A percentile compares a stretch with the other conserved stretches of the same genome.
phyloP scores from a whole-genome alignment of 1,140 invertebrate species.

The Tetramorium parvispinum region DNA sequence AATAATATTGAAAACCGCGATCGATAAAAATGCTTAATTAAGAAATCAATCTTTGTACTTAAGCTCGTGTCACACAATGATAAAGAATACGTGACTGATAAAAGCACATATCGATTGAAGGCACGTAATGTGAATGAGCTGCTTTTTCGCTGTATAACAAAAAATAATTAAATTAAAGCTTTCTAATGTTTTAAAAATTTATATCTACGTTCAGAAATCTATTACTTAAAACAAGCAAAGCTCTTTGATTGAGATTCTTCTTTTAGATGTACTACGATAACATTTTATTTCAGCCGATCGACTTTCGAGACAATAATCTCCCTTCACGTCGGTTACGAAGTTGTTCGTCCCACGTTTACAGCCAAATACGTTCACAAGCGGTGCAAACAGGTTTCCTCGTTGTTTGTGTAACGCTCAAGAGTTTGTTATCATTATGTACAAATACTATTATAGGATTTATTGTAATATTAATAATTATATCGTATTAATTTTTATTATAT shows the following conservation, averaged over 20 bases:
- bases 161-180: background rate
- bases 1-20: background rate
- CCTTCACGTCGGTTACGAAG: background rate
- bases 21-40: slow-evolving; percentile 34
- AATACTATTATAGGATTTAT: background rate
- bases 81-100: slow-evolving; percentile 59
- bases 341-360: slow-evolving; percentile 15
- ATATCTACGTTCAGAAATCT: background rate
- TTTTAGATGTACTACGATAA: background rate
- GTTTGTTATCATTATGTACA: background rate
- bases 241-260: background rate
- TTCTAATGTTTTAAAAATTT: background rate
- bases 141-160: background rate
- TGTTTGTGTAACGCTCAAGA: background rate
- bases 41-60: slow-evolving; percentile 7
- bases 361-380: slow-evolving; percentile 7
- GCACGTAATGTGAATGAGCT: background rate
- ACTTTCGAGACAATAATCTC: slow-evolving; percentile 25
- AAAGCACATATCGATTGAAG: background rate
- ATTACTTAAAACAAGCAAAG: background rate
- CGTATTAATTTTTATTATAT: too few species aligned
- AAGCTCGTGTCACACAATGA: slow-evolving; percentile 21
- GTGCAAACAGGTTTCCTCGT: slow-evolving; percentile 5
- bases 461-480: background rate
- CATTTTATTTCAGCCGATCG: background rate